Evolutionary conservation across 2,888 invertebrate species (phyloP).

Genomic region (Fragum sueziense): DNA sequence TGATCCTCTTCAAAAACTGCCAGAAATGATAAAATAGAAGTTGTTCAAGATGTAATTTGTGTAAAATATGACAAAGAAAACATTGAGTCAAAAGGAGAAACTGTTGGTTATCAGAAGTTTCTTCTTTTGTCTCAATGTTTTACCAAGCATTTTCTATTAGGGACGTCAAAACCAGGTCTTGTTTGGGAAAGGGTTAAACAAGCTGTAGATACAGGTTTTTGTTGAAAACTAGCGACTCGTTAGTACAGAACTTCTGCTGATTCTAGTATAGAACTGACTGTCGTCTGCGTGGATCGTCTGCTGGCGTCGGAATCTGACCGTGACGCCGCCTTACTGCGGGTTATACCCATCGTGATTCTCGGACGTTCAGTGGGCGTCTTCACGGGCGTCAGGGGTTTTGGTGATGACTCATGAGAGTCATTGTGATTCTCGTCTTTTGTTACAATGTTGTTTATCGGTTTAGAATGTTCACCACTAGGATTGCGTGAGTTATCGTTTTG

Average conservation of each 20-base stretch:
- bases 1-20: too few species aligned
- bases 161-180: too few species aligned
- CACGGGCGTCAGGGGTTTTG: background rate
- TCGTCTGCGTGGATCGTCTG: conserved; percentile 15
- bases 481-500: background rate
- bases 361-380: conserved; percentile 7
- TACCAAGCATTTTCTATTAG: too few species aligned
- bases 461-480: background rate
- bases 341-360: conserved; percentile 4
- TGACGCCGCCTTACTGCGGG: background rate
- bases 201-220: too few species aligned
- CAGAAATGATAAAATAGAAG: too few species aligned
- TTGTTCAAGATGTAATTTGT: too few species aligned
- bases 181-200: too few species aligned
- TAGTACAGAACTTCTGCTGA: conserved; percentile 25
- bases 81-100: too few species aligned
- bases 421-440: background rate
- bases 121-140: too few species aligned
- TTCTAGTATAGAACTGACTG: conserved; percentile 11
- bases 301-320: conserved; percentile 7
- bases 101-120: too few species aligned
- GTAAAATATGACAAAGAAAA: too few species aligned
- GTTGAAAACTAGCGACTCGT: background rate
- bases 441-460: too few species aligned
- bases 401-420: background rate